Percentiles rank a stretch among this genome's conserved stretches.
Evolutionary conservation across 2,113 vertebrate genomes (phyloP).

Genomic region (Orcinus orca): DNA sequence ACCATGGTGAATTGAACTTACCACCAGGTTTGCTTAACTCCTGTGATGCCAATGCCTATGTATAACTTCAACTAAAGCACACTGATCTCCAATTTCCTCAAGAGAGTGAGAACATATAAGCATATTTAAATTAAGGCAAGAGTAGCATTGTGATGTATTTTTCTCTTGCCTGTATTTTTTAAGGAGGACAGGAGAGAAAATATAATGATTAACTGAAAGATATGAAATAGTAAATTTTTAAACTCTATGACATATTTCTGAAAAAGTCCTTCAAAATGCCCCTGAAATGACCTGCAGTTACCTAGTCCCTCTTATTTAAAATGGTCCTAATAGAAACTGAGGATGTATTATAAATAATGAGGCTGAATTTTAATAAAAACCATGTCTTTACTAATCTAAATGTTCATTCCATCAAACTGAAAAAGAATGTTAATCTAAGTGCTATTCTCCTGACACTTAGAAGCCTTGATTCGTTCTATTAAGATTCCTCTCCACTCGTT

Average conservation of each 20-base stretch:
- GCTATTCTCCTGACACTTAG: constrained; percentile 37
- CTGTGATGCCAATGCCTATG: not conserved
- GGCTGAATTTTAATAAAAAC: constrained; percentile 43
- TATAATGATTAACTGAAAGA: not conserved
- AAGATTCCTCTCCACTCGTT: constrained; percentile 13
- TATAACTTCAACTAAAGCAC: not conserved
- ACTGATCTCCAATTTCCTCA: not conserved
- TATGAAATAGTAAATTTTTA: constrained; percentile 19
- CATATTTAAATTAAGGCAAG: not conserved
- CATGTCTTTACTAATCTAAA: constrained; percentile 48
- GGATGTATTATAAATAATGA: constrained; percentile 33
- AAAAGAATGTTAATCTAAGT: constrained; percentile 49
- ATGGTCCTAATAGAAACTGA: not conserved
- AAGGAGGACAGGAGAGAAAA: not conserved
- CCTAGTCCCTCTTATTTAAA: not conserved
- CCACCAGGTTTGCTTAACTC: not conserved
- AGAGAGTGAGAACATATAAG: not conserved
- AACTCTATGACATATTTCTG: not conserved
- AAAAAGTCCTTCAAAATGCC: not conserved
- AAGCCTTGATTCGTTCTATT: constrained; percentile 40
- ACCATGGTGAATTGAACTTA: not conserved
- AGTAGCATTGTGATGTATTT: not conserved
- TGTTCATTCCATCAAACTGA: constrained; percentile 40
- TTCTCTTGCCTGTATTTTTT: not conserved
- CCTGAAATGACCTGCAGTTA: not conserved